phyloP scores from a whole-genome alignment of 2,797 vertebrate species.

The Fratercula arctica region DNA sequence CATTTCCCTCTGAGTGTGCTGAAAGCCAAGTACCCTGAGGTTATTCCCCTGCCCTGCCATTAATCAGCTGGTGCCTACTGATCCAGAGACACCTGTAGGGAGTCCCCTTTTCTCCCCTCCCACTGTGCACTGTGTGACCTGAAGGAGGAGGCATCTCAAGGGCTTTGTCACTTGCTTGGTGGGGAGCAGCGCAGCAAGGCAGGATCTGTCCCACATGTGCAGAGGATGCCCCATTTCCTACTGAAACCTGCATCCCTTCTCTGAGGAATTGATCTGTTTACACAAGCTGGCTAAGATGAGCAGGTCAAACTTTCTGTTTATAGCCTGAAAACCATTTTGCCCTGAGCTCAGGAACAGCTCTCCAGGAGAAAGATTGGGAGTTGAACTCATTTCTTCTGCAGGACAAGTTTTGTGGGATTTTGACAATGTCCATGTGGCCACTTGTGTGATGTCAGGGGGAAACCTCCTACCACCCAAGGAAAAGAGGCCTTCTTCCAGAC shows the following conservation, averaged over 20 bases:
- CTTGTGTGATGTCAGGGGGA: neutral
- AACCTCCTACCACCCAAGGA: neutral
- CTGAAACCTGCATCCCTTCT: constrained; percentile 45
- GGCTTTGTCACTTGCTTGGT: neutral
- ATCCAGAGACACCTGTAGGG: neutral
- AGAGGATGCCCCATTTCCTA: neutral
- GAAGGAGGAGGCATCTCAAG: neutral
- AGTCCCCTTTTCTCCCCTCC: neutral
- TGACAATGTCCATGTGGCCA: constrained; percentile 11
- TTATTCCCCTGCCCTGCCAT: neutral
- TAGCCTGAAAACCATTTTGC: constrained; percentile 52
- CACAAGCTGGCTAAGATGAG: constrained; percentile 45
- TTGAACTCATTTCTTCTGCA: constrained; percentile 42
- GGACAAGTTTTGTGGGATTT: constrained; percentile 28
- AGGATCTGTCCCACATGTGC: neutral
- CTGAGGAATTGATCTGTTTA: constrained; percentile 58
- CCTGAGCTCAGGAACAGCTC: constrained; percentile 29
- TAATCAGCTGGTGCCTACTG: constrained; percentile 12
- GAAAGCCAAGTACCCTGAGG: constrained; percentile 21
- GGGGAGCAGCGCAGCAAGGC: neutral
- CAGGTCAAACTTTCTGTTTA: constrained; percentile 60
- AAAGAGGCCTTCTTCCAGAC: neutral
- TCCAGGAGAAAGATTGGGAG: neutral
- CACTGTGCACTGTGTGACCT: neutral
- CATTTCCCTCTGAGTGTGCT: constrained; percentile 40